Conservation (phyloP, 2,888 invertebrate species). For the Zelleria hepariella region DNA sequence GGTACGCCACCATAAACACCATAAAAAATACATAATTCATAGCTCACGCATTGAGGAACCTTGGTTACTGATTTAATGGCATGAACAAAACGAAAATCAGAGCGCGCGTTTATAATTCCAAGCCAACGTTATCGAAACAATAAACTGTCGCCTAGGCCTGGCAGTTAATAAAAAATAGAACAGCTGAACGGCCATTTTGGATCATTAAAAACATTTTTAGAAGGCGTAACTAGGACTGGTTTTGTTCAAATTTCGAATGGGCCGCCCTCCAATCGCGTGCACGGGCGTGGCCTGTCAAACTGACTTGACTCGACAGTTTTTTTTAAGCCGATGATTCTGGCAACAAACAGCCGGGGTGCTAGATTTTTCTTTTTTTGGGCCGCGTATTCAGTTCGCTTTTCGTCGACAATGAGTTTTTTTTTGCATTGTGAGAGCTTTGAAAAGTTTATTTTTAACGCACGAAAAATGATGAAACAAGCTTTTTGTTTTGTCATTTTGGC, state of each 20-base stretch:
- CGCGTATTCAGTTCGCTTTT: conserved; percentile 2
- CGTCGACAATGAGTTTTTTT: background rate
- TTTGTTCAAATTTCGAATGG: conserved; percentile 66
- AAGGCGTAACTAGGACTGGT: conserved; percentile 69
- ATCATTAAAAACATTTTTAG: conserved; percentile 66
- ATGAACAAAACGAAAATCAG: no score
- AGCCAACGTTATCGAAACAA: conserved; percentile 23
- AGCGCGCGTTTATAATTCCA: background rate
- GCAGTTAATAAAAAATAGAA: conserved; percentile 49
- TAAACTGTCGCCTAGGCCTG: conserved; percentile 31
- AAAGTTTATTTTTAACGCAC: background rate
- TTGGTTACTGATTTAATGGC: no score
- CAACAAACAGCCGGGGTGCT: conserved; percentile 6
- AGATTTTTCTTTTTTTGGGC: conserved; percentile 2
- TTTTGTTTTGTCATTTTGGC: background rate
- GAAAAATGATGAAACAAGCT: background rate
- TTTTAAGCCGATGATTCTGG: conserved; percentile 37
- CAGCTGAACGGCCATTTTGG: conserved; percentile 57
- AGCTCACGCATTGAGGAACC: no score
- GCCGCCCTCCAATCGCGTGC: conserved; percentile 62
- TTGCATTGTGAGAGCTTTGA: background rate
- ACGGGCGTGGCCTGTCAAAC: conserved; percentile 67
- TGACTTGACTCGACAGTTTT: conserved; percentile 53
- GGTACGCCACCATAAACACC: no score
- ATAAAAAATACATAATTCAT: no score